These are phyloP conservation scores for Drosophila melanosoma DNA, from an alignment of 2,888 invertebrate genomes.

Conservation along the genomic window DNA sequence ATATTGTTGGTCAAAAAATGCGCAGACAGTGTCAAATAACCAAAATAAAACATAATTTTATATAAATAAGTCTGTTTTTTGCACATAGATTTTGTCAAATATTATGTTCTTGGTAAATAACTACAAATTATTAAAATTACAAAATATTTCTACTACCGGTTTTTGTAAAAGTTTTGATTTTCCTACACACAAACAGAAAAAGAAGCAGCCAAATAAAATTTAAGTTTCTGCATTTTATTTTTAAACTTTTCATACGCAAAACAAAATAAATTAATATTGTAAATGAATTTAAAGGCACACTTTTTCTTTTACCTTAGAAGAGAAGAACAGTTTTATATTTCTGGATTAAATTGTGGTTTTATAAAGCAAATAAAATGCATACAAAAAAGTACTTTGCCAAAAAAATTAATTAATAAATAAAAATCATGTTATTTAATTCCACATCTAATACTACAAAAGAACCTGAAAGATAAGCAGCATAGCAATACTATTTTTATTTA, in stretches of 20 bases:
- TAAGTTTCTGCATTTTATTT: slow-evolving; percentile 9
- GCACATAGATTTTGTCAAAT: background rate
- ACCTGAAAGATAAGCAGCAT: background rate
- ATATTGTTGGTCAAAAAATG: slow-evolving; percentile 62
- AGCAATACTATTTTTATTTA: no score
- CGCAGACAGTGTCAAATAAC: slow-evolving; percentile 23
- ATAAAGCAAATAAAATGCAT: background rate
- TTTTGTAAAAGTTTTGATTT: background rate
- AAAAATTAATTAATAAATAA: background rate
- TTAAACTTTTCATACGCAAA: background rate
- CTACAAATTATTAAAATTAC: background rate
- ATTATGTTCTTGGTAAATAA: background rate
- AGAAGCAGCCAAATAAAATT: background rate
- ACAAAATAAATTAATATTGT: background rate
- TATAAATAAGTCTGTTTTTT: background rate
- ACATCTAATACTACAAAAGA: background rate
- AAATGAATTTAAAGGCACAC: background rate
- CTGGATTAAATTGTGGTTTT: background rate
- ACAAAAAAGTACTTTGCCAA: background rate
- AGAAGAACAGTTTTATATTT: background rate
- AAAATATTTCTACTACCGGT: background rate
- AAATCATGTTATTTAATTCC: background rate
- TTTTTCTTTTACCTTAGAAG: background rate
- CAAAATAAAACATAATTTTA: slow-evolving; percentile 28
- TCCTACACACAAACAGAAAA: background rate